These are phyloP conservation scores for Drosophila incognita DNA, from an alignment of 2,888 invertebrate genomes.

Conservation along the genomic window DNA sequence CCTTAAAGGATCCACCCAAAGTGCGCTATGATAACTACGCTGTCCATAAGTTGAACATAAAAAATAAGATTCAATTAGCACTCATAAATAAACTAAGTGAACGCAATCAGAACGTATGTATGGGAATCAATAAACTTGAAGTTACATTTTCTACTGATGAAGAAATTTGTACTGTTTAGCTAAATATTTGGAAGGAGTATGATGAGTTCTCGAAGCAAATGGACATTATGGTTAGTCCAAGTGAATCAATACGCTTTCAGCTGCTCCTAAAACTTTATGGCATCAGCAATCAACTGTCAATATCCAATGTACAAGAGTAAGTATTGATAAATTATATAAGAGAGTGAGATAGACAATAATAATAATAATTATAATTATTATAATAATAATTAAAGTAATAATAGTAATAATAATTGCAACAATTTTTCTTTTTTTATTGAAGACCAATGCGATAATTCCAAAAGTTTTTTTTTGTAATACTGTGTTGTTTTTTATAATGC, in stretches of 20 bases:
- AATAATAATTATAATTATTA: not conserved
- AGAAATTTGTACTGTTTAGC: constrained; percentile 47
- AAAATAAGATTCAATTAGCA: constrained; percentile 85
- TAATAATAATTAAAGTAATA: no score
- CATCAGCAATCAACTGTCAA: constrained; percentile 85
- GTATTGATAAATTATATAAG: constrained; percentile 49
- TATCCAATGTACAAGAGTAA: constrained; percentile 88
- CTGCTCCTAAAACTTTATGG: constrained; percentile 83
- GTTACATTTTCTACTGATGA: not conserved
- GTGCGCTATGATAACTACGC: constrained; percentile 82
- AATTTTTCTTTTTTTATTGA: not conserved
- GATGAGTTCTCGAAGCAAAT: constrained; percentile 84
- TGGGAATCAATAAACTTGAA: not conserved
- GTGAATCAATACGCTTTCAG: constrained; percentile 85
- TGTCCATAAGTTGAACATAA: constrained; percentile 84
- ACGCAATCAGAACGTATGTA: constrained; percentile 38
- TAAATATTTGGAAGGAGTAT: constrained; percentile 81
- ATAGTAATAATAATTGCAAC: no score
- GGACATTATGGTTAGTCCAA: constrained; percentile 88
- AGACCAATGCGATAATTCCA: not conserved
- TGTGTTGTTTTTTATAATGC: not conserved
- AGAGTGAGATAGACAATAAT: not conserved
- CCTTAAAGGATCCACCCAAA: constrained; percentile 53
- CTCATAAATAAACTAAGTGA: constrained; percentile 71
- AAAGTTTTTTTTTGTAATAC: not conserved